A percentile compares a stretch with the other conserved stretches of the same genome.
These are phyloP conservation scores for Eubasilissa regina DNA, from an alignment of 1,140 invertebrate species.

Conservation along the genomic window DNA sequence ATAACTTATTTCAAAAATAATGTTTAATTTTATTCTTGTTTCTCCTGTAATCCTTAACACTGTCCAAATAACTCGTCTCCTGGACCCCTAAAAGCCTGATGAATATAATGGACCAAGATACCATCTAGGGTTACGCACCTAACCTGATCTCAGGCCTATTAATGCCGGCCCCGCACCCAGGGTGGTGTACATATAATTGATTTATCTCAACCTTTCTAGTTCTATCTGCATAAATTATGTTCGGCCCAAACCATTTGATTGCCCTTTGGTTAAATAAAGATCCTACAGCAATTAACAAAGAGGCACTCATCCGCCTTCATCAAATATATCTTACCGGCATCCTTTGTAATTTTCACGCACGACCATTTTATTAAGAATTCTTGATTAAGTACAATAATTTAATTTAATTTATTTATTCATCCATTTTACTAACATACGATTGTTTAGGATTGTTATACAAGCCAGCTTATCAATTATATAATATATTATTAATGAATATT, in stretches of 20 bases:
- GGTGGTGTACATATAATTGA: slow-evolving; percentile 44
- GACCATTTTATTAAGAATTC: no score
- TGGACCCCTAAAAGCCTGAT: not conserved
- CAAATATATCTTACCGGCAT: no score
- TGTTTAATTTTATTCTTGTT: no score
- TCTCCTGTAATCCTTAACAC: not conserved
- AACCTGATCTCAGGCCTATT: slow-evolving; percentile 3
- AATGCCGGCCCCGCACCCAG: not conserved
- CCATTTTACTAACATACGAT: no score
- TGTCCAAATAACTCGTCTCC: not conserved
- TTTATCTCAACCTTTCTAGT: slow-evolving; percentile 47
- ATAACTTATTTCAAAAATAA: no score
- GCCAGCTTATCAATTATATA: no score
- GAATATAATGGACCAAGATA: slow-evolving; percentile 12
- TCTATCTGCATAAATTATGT: slow-evolving; percentile 44
- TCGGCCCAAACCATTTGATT: not conserved
- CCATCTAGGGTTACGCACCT: slow-evolving; percentile 46
- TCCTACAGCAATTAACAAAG: not conserved
- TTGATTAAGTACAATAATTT: no score
- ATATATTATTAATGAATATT: no score
- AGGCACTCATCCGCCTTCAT: no score
- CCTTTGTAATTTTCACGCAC: no score
- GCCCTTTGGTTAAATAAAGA: not conserved
- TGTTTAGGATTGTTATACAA: no score
- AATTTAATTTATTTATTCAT: no score